Percentiles rank a stretch among this genome's conserved stretches.
Conservation (phyloP, 2,113 vertebrate species). For the Noctilio leporinus region DNA sequence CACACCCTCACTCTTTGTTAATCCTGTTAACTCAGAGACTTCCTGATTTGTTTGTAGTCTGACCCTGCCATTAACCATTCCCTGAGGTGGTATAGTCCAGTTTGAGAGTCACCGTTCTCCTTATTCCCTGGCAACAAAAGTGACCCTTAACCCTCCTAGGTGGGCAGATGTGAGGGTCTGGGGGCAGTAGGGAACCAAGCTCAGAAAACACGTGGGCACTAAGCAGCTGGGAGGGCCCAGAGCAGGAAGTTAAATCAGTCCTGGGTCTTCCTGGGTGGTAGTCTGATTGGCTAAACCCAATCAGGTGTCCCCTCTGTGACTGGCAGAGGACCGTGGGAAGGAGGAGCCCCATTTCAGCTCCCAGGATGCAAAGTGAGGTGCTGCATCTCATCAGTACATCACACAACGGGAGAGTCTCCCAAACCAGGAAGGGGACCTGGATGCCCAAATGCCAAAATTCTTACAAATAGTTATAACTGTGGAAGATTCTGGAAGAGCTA, state of each 20-base stretch:
- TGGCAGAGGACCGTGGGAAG: not conserved
- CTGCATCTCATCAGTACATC: not conserved
- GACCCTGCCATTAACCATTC: too few relatives aligned
- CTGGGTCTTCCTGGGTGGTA: not conserved
- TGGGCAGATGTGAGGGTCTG: not conserved
- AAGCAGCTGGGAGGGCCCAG: too few relatives aligned
- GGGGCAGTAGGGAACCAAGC: not conserved
- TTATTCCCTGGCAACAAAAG: not conserved
- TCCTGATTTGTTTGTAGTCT: too few relatives aligned
- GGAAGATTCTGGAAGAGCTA: not conserved
- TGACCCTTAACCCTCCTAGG: not conserved
- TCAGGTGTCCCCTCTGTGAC: not conserved
- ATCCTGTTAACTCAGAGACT: too few relatives aligned
- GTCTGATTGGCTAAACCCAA: not conserved
- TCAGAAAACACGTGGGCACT: not conserved
- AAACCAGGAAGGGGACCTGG: not conserved
- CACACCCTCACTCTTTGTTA: too few relatives aligned
- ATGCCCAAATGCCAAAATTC: not conserved
- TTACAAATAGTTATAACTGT: not conserved
- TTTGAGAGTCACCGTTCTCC: too few relatives aligned
- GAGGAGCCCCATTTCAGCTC: not conserved
- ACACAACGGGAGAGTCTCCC: not conserved
- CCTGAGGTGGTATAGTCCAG: too few relatives aligned
- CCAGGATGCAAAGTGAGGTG: rapidly evolving
- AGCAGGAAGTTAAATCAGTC: not conserved